A percentile compares a stretch with the other conserved stretches of the same genome.
Evolutionary conservation across 1,140 invertebrate genomes (phyloP).

Genomic region (Eriosoma lanigerum): DNA sequence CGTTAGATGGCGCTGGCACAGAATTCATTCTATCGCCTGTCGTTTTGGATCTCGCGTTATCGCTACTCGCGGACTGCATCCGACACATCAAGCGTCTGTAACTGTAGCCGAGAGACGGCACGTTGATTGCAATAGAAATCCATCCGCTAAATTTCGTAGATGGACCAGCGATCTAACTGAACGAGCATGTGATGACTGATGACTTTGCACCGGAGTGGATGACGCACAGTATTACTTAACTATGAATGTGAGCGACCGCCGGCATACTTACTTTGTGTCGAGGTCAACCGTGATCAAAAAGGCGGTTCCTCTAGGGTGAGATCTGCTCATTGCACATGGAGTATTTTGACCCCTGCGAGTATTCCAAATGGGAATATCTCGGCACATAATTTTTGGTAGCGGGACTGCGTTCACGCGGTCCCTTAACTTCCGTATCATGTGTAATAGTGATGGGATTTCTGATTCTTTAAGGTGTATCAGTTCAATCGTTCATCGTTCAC

Average conservation of each 20-base stretch:
- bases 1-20: constrained; percentile 3
- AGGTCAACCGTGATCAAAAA: constrained; percentile 68
- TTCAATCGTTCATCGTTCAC: no score
- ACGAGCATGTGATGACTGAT: no score
- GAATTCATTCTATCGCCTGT: neutral
- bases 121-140: neutral
- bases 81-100: neutral
- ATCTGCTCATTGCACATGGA: constrained; percentile 71
- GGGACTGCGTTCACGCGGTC: constrained; percentile 50
- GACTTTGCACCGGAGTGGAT: neutral
- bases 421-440: constrained; percentile 9
- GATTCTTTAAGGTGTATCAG: no score
- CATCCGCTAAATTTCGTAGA: neutral
- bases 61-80: neutral
- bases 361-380: constrained; percentile 71
- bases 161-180: no score
- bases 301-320: constrained; percentile 70
- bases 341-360: constrained; percentile 72
- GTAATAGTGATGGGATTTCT: no score
- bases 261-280: constrained; percentile 69
- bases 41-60: neutral
- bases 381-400: constrained; percentile 70
- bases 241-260: rapidly evolving
- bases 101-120: neutral
- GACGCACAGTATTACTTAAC: neutral